Evolutionary conservation across 1,140 invertebrate genomes (phyloP).

Genomic region (Diuraphis noxia): DNA sequence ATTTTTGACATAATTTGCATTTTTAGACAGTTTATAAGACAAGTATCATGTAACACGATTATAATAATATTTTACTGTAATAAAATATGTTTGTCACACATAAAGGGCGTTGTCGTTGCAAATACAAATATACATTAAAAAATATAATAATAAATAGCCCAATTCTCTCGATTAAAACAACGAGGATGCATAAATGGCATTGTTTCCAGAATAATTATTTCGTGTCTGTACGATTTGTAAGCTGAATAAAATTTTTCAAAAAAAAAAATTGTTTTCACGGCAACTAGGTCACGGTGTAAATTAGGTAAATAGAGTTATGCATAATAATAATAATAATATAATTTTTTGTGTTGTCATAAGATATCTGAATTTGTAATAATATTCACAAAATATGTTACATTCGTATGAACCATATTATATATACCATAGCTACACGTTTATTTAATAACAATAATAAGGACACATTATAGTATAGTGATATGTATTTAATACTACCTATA

Average conservation of each 20-base stretch:
- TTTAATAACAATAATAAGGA: slow-evolving; percentile 1
- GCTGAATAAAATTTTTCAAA: not conserved
- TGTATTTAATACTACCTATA: not conserved
- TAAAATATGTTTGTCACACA: slow-evolving; percentile 13
- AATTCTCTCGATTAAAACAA: not conserved
- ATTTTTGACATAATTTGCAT: slow-evolving; percentile 39
- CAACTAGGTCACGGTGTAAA: not conserved
- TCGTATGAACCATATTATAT: not conserved
- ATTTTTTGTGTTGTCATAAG: not conserved
- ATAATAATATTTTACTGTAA: slow-evolving; percentile 40
- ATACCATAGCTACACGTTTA: not conserved
- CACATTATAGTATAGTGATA: not conserved
- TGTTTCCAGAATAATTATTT: not conserved
- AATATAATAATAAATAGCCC: slow-evolving; percentile 18
- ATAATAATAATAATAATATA: not conserved
- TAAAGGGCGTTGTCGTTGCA: not conserved
- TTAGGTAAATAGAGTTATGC: not conserved
- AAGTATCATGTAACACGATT: slow-evolving; percentile 35
- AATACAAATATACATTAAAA: not conserved
- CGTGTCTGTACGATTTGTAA: not conserved
- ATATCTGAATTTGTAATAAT: not conserved
- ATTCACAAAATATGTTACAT: not conserved
- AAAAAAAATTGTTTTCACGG: not conserved
- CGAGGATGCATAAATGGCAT: not conserved
- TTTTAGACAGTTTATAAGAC: slow-evolving; percentile 30